A percentile compares a stretch with the other conserved stretches of the same genome.
Evolutionary conservation across 2,888 invertebrate species (phyloP).

Genomic region (Agrochola circellaris): DNA sequence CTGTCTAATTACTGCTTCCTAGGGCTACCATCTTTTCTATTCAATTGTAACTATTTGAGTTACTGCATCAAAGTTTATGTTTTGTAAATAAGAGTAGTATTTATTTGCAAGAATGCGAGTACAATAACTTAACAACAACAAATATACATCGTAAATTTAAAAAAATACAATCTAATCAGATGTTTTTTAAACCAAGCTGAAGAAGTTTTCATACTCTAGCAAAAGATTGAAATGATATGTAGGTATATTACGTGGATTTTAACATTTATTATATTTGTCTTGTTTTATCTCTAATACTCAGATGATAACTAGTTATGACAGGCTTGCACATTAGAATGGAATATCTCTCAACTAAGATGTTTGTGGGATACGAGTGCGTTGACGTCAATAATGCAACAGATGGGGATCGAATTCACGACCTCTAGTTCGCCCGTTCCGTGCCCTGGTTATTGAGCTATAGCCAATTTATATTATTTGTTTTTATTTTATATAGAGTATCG

Average conservation of each 20-base stretch:
- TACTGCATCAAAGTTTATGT: neutral
- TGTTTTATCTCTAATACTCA: constrained; percentile 21
- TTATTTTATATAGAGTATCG: too few relatives aligned
- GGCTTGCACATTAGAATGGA: neutral
- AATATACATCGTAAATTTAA: neutral
- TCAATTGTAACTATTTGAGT: too few relatives aligned
- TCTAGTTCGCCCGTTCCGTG: neutral
- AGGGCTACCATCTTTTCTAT: neutral
- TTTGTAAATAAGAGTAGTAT: neutral
- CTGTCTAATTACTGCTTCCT: too few relatives aligned
- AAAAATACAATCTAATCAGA: neutral
- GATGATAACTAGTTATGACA: constrained; percentile 10
- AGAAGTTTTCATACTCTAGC: too few relatives aligned
- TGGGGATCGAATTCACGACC: neutral
- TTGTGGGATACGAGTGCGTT: too few relatives aligned
- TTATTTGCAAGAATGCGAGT: neutral
- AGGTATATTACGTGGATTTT: neutral
- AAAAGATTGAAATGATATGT: neutral
- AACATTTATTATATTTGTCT: constrained; percentile 8
- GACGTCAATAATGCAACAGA: constrained; percentile 4
- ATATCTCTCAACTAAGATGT: neutral
- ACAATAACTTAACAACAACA: neutral
- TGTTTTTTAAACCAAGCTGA: neutral
- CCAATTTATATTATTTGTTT: neutral
- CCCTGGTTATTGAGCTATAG: neutral